Evolutionary conservation across 2,113 vertebrate genomes (phyloP), one percentile per base, ranked within the genome.

Genomic region (Chiloscyllium plagiosum): DNA sequence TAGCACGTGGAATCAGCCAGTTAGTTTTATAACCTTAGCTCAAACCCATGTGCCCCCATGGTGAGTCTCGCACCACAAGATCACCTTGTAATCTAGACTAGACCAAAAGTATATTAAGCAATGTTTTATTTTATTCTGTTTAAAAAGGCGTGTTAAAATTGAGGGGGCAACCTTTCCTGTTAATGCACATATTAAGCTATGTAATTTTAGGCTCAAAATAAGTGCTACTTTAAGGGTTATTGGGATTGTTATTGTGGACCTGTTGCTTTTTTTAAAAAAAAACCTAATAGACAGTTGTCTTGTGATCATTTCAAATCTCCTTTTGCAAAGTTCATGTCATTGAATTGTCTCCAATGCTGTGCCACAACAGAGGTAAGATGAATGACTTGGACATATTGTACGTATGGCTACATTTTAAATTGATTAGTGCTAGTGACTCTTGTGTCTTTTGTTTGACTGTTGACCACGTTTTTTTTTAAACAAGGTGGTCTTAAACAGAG

Each of bases 221-320:
- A 42, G 92, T 69, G 69, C 92, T 69, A 69, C 93, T 95, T 52
- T 95, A 95, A 95, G 69, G 69, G 69, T 95, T 95, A 72, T 70
- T 94, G 42, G 93, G 70, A 94, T 94, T 68, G 92, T 94, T 50
- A 70, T 95, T 95, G 94, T 95, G 94, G 42, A 95, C 47, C 33
- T 61, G 42, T 70, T 72, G 10, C 37, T 33, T 66, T 95, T 70
- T 50, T 95, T 50, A 22, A 61, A 47, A 47, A 47, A 47, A 47
- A 72, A 95, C 2, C 69, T 72, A 12, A 52, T 95, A 72, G 68
- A 50, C 68, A 72, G 37, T 42, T 94, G 65, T 94, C 92, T 69
- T 95, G 94, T 95, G 69, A 95, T 76, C 69, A 50, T 47, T 72
- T 50, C 22, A 50, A 37, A 95, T 72, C 93, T 95, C 65, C 66